Evolutionary conservation across 2,888 invertebrate species (phyloP).

Genomic region (Apamea crenata): DNA sequence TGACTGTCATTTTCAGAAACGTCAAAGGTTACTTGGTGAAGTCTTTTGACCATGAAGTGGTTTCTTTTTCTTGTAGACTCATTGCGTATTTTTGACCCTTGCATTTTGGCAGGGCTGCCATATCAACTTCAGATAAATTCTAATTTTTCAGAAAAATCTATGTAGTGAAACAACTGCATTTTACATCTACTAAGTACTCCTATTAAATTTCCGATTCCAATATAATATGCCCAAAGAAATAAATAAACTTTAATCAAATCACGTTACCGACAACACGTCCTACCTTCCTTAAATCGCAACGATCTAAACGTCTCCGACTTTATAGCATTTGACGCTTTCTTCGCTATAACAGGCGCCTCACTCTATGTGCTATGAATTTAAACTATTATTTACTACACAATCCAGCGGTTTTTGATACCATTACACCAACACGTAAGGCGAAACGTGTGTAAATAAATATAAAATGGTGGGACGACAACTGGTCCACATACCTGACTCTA

Average conservation of each 20-base stretch:
- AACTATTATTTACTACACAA: constrained; percentile 50
- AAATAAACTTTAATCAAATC: neutral
- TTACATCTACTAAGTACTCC: neutral
- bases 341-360: constrained; percentile 50
- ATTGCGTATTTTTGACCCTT: neutral
- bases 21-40: neutral
- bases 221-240: neutral
- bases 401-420: constrained; percentile 36
- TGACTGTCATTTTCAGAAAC: neutral
- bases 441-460: constrained; percentile 58
- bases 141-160: neutral
- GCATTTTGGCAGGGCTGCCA: neutral
- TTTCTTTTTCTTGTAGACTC: neutral
- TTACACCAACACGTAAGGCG: constrained; percentile 44
- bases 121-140: neutral
- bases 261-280: constrained; percentile 8
- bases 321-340: constrained; percentile 56
- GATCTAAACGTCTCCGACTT: constrained; percentile 40
- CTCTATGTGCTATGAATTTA: constrained; percentile 56
- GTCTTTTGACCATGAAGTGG: neutral
- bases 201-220: neutral
- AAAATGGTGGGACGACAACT: constrained; percentile 48
- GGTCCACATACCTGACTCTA: constrained; percentile 54
- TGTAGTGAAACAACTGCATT: neutral
- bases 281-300: constrained; percentile 31